Percentiles rank a stretch among this genome's conserved stretches.
Conservation (phyloP, 1,140 invertebrate genomes). For the Plectus sambesii region DNA sequence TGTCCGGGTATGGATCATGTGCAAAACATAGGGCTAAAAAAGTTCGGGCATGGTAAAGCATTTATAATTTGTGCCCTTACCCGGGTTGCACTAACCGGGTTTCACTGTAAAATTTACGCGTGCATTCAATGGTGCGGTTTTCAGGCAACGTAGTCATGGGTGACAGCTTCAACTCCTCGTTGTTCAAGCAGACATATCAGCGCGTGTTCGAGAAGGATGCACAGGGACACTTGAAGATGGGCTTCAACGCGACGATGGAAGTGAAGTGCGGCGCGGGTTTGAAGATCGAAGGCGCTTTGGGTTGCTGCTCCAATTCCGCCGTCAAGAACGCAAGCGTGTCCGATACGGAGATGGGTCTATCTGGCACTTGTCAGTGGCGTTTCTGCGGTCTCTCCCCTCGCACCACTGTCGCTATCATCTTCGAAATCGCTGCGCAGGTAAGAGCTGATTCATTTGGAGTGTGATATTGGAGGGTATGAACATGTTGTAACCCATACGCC, state of each 20-base stretch:
- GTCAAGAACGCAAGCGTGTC: slow-evolving; percentile 58
- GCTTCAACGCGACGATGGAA: slow-evolving; percentile 89
- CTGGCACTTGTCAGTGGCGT: slow-evolving; percentile 96
- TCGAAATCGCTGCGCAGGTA: slow-evolving; percentile 85
- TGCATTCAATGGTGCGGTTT: too few species aligned
- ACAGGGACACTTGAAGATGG: slow-evolving; percentile 90
- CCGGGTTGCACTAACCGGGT: too few species aligned
- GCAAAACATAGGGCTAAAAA: too few species aligned
- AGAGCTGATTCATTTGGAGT: slow-evolving; percentile 2
- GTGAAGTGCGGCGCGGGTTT: slow-evolving; percentile 55
- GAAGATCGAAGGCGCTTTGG: slow-evolving; percentile 79
- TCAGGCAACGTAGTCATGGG: slow-evolving; percentile 98
- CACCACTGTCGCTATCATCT: slow-evolving; percentile 83
- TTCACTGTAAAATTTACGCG: too few species aligned
- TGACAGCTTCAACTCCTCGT: slow-evolving; percentile 93
- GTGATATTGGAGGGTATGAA: too few species aligned
- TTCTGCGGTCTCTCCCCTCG: slow-evolving; percentile 84
- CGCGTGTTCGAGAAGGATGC: slow-evolving; percentile 84
- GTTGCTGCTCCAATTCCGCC: slow-evolving; percentile 64
- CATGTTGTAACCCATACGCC: too few species aligned
- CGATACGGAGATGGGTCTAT: slow-evolving; percentile 90
- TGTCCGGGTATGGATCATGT: too few species aligned
- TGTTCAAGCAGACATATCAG: slow-evolving; percentile 98
- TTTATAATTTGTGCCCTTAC: too few species aligned
- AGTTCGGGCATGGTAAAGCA: too few species aligned